Percentiles rank a stretch among this genome's conserved stretches.
phyloP scores from a whole-genome alignment of 2,888 invertebrate species.

The Notocelia uddmanniana region DNA sequence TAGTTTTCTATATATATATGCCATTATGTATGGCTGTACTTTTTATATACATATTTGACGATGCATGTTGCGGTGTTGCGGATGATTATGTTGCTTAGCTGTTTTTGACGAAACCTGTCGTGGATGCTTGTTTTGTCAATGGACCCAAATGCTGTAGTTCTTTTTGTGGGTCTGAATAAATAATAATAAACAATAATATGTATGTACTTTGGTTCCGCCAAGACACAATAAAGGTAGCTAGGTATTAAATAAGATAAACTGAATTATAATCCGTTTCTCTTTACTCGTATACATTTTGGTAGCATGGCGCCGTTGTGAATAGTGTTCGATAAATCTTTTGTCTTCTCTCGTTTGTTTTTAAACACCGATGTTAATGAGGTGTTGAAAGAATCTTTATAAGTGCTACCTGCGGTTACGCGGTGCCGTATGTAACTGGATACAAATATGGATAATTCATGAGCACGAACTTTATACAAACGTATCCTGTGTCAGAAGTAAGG shows the following conservation, averaged over 20 bases:
- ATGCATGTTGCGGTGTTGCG: no score
- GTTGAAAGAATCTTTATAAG: conserved; percentile 54
- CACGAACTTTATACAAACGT: conserved; percentile 27
- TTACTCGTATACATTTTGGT: neutral
- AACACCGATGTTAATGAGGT: conserved; percentile 39
- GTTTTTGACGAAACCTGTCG: no score
- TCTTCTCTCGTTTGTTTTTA: conserved; percentile 21
- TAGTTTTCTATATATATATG: no score
- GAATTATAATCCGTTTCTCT: neutral
- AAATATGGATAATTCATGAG: conserved; percentile 41
- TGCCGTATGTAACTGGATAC: conserved; percentile 53
- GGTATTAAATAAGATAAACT: neutral
- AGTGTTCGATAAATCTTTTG: neutral
- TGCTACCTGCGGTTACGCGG: conserved; percentile 56
- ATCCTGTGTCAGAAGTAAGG: conserved; percentile 13
- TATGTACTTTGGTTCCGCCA: neutral
- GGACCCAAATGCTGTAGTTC: no score
- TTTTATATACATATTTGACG: no score
- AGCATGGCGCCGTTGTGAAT: neutral
- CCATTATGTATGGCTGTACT: no score
- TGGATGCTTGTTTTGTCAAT: no score
- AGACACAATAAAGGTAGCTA: neutral
- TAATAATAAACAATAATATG: no score
- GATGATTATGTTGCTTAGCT: no score
- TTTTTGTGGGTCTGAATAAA: no score